Conservation (phyloP, 2,888 invertebrate genomes). For the Artemia sinica region DNA sequence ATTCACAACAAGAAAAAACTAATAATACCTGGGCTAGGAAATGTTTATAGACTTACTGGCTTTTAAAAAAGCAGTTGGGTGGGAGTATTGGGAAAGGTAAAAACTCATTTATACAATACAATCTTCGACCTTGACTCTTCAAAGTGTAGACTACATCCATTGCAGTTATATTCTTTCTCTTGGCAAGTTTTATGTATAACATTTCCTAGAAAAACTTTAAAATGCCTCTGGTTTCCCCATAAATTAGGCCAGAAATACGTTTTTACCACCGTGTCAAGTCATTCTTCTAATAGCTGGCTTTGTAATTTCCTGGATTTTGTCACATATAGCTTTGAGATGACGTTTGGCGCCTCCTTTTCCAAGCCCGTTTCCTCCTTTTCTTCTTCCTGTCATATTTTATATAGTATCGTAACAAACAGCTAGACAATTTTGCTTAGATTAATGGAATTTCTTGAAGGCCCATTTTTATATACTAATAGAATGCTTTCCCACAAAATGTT, state of each 20-base stretch:
- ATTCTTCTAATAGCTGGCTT: slow-evolving; percentile 34
- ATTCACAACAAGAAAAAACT: no score
- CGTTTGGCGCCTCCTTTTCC: slow-evolving; percentile 39
- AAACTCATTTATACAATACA: slow-evolving; percentile 48
- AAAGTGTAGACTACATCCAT: slow-evolving; percentile 77
- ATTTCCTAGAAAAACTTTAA: slow-evolving; percentile 69
- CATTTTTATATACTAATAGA: no score
- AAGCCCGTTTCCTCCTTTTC: slow-evolving; percentile 31
- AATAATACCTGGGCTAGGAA: no score
- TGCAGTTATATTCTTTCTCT: slow-evolving; percentile 68
- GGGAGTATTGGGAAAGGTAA: not conserved
- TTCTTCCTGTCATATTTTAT: slow-evolving; percentile 34
- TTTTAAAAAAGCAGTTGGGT: slow-evolving; percentile 20
- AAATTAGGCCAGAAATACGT: slow-evolving; percentile 53
- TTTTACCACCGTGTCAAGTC: slow-evolving; percentile 38
- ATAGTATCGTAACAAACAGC: no score
- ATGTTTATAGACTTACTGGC: no score
- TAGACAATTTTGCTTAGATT: no score
- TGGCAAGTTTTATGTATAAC: slow-evolving; percentile 69
- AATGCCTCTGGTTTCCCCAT: slow-evolving; percentile 62
- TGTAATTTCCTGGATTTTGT: slow-evolving; percentile 36
- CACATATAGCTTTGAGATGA: slow-evolving; percentile 35
- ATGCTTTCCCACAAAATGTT: no score
- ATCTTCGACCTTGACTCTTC: slow-evolving; percentile 59
- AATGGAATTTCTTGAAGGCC: no score